phyloP scores from a whole-genome alignment of 2,888 invertebrate species.

The Chrysolina haemoptera region DNA sequence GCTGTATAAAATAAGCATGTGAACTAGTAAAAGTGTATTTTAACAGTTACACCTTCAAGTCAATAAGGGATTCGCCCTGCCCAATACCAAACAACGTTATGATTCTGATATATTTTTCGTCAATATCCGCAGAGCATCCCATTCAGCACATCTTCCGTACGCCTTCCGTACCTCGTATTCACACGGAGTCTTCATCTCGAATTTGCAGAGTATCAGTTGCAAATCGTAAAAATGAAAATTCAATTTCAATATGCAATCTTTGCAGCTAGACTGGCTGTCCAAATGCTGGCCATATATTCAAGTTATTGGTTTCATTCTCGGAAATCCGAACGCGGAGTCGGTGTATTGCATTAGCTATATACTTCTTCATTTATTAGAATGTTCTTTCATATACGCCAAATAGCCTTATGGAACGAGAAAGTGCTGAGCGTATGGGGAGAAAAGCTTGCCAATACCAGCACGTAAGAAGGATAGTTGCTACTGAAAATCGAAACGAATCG shows the following conservation, averaged over 20 bases:
- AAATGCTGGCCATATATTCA: slow-evolving; percentile 49
- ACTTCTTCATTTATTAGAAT: slow-evolving; percentile 35
- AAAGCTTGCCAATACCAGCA: background rate
- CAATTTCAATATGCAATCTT: slow-evolving; percentile 54
- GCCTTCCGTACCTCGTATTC: slow-evolving; percentile 1
- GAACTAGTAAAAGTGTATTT: too few relatives aligned
- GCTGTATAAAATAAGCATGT: too few relatives aligned
- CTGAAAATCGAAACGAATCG: too few relatives aligned
- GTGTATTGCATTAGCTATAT: slow-evolving; percentile 47
- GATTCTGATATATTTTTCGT: background rate
- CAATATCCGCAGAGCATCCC: background rate
- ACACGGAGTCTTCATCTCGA: slow-evolving; percentile 38
- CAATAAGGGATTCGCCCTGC: too few relatives aligned
- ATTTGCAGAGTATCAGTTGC: slow-evolving; percentile 49
- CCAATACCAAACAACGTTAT: background rate
- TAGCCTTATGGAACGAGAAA: background rate
- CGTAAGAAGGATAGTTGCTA: too few relatives aligned
- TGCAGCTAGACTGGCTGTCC: slow-evolving; percentile 43
- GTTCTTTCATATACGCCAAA: background rate
- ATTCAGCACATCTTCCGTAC: background rate
- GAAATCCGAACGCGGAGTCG: slow-evolving; percentile 38
- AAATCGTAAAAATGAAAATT: slow-evolving; percentile 52
- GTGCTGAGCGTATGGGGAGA: background rate
- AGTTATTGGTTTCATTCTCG: slow-evolving; percentile 48
- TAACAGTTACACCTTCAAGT: too few relatives aligned